A percentile compares a stretch with the other conserved stretches of the same genome.
phyloP scores from a whole-genome alignment of 2,113 vertebrate genomes.

The Saccopteryx leptura region DNA sequence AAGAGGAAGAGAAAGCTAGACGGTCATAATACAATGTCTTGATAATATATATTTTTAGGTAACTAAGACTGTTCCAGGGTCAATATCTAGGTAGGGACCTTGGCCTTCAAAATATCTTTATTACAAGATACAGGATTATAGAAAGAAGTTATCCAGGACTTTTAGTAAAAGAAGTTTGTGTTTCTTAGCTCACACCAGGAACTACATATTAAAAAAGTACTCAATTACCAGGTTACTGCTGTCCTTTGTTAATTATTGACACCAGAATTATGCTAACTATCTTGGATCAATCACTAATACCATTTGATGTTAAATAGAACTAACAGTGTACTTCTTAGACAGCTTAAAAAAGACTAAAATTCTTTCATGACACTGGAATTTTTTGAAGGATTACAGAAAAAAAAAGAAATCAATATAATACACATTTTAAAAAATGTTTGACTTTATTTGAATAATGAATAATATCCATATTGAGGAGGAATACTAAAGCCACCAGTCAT shows the following conservation, averaged over 20 bases:
- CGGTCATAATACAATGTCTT: neutral
- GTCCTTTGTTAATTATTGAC: neutral
- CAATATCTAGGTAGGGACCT: neutral
- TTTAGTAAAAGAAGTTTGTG: neutral
- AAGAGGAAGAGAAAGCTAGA: neutral
- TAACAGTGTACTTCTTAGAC: neutral
- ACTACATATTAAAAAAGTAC: neutral
- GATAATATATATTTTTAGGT: neutral
- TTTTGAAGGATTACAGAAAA: neutral
- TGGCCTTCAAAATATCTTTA: neutral
- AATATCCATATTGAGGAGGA: neutral
- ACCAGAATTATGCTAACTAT: neutral
- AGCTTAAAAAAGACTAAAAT: neutral
- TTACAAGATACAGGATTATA: neutral
- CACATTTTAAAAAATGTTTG: neutral
- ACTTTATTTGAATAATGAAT: neutral
- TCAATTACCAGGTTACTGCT: neutral
- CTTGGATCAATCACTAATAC: neutral
- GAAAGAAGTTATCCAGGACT: neutral
- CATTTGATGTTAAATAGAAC: neutral
- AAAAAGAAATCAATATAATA: neutral
- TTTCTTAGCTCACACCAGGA: neutral
- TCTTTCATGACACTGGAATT: neutral
- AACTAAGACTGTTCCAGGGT: neutral
- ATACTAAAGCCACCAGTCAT: neutral